Percentiles rank a stretch among this genome's conserved stretches.
These are phyloP conservation scores for Pristionchus mayeri DNA, from an alignment of 2,888 invertebrate species.

Conservation along the genomic window DNA sequence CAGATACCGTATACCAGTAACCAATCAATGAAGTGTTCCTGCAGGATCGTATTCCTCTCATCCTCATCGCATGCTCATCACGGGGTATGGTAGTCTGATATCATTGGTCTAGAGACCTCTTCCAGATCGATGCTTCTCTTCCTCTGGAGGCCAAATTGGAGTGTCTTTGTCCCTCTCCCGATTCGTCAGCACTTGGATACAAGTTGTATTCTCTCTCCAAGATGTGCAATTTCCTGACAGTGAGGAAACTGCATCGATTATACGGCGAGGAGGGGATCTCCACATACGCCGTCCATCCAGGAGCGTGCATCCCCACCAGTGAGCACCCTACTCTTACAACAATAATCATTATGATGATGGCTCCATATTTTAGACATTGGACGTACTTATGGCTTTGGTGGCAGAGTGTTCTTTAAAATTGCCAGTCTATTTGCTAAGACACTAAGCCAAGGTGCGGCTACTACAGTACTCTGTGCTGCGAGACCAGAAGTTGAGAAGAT, in stretches of 20 bases:
- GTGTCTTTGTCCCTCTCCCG: background rate
- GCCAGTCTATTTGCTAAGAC: slow-evolving; percentile 22
- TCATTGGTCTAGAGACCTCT: background rate
- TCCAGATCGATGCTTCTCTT: slow-evolving; percentile 2
- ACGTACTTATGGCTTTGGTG: slow-evolving; percentile 8
- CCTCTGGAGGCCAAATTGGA: background rate
- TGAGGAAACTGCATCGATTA: background rate
- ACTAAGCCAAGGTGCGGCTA: slow-evolving; percentile 45
- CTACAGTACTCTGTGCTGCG: slow-evolving; percentile 37
- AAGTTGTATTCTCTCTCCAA: slow-evolving; percentile 39
- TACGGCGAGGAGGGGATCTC: slow-evolving; percentile 22
- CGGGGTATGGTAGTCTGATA: background rate
- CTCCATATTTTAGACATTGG: slow-evolving; percentile 2
- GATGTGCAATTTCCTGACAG: slow-evolving; percentile 39
- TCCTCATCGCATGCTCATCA: slow-evolving; percentile 31
- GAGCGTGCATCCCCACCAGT: slow-evolving; percentile 43
- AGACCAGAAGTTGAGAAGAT: slow-evolving; percentile 23
- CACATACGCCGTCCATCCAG: slow-evolving; percentile 41
- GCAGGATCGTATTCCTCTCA: slow-evolving; percentile 8
- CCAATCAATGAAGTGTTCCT: background rate
- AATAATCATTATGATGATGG: background rate
- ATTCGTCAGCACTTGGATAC: slow-evolving; percentile 21
- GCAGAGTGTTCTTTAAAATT: slow-evolving; percentile 29
- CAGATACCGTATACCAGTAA: background rate
- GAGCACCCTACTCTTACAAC: background rate